Percentiles rank a stretch among this genome's conserved stretches.
Conservation (phyloP, 2,797 vertebrate genomes). For the Sardinella longiceps region DNA sequence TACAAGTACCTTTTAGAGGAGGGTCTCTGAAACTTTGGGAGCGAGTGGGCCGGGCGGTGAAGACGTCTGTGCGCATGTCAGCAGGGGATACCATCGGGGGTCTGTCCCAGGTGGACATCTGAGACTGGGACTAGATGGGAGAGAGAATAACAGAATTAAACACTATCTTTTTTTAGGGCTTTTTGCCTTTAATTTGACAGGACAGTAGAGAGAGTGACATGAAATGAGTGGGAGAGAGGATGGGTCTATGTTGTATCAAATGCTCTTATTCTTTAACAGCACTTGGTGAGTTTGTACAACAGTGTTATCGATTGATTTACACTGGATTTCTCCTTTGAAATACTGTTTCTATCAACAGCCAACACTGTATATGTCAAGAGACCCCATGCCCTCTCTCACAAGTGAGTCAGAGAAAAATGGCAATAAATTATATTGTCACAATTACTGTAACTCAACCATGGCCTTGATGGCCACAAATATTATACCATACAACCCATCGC, state of each 20-base stretch:
- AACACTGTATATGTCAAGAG: too few species aligned
- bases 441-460: neutral
- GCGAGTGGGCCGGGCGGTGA: conserved; percentile 81
- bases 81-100: conserved; percentile 78
- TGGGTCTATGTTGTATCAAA: too few species aligned
- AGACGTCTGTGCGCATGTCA: conserved; percentile 83
- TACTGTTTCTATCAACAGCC: neutral
- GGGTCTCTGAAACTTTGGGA: conserved; percentile 78
- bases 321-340: neutral
- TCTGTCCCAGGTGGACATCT: conserved; percentile 77
- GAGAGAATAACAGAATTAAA: conserved; percentile 10
- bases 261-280: too few species aligned
- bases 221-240: too few species aligned
- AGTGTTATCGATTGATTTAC: too few species aligned
- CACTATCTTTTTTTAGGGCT: too few species aligned
- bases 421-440: neutral
- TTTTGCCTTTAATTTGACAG: too few species aligned
- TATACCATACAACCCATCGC: neutral
- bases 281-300: too few species aligned
- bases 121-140: conserved; percentile 70
- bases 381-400: neutral
- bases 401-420: neutral
- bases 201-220: too few species aligned
- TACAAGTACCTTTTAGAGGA: conserved; percentile 79
- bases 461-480: neutral